These are phyloP conservation scores for Megamerina dolium DNA, from an alignment of 2,888 invertebrate species.

Conservation along the genomic window DNA sequence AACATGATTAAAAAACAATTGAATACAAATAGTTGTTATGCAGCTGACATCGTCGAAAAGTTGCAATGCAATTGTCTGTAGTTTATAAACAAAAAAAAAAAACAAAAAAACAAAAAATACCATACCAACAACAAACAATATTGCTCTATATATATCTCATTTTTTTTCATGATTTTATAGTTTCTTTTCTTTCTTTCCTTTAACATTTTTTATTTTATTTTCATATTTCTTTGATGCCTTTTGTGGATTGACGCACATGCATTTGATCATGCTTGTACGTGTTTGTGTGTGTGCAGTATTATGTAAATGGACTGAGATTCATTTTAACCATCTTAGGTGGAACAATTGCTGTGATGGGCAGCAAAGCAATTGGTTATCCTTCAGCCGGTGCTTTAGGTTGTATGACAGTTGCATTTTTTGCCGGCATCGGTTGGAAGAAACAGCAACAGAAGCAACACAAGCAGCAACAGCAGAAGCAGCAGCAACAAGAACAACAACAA, in stretches of 20 bases:
- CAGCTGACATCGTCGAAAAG: too few species aligned
- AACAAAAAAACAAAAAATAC: too few species aligned
- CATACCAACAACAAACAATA: too few species aligned
- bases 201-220: background rate
- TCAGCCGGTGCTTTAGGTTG: slow-evolving; percentile 60
- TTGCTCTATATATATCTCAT: too few species aligned
- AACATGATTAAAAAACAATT: too few species aligned
- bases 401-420: slow-evolving; percentile 54
- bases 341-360: slow-evolving; percentile 59
- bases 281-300: slow-evolving; percentile 41
- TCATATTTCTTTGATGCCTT: background rate
- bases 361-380: slow-evolving; percentile 55
- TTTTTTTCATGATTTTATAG: background rate
- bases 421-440: slow-evolving; percentile 53
- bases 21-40: too few species aligned
- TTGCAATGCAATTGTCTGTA: too few species aligned
- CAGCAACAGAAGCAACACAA: slow-evolving; percentile 33
- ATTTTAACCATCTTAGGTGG: slow-evolving; percentile 58
- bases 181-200: background rate
- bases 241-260: too few species aligned
- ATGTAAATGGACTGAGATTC: slow-evolving; percentile 51
- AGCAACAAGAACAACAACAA: slow-evolving; percentile 30
- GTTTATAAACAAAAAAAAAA: too few species aligned
- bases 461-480: slow-evolving; percentile 34
- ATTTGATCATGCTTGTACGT: too few species aligned